Evolutionary conservation across 1,140 invertebrate species (phyloP).

Genomic region (Ceratina australensis): DNA sequence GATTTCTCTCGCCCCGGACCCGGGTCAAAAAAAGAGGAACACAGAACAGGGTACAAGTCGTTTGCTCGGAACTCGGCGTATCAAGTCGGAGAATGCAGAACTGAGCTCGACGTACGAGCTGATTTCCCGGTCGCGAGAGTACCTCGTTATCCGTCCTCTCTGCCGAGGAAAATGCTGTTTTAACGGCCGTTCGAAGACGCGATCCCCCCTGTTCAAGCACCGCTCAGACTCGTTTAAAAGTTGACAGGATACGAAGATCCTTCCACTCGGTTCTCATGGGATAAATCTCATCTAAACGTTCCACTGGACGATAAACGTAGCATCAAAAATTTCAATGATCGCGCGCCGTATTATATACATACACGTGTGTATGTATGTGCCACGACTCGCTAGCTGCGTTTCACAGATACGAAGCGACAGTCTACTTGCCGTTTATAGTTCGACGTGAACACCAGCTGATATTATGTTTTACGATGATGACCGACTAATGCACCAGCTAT

Average conservation of each 20-base stretch:
- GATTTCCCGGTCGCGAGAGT: neutral
- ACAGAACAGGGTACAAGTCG: neutral
- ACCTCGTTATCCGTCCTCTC: neutral
- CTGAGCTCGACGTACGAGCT: neutral
- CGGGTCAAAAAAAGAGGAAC: too few species aligned
- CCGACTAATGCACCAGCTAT: neutral
- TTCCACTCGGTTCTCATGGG: neutral
- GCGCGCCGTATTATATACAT: too few species aligned
- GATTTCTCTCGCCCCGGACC: too few species aligned
- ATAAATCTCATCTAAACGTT: neutral
- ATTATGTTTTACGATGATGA: conserved; percentile 11
- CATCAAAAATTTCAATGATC: conserved; percentile 13
- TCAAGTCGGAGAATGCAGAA: neutral
- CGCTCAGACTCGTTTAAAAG: neutral
- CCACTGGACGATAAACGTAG: neutral
- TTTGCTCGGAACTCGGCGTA: neutral
- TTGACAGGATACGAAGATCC: neutral
- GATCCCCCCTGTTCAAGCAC: neutral
- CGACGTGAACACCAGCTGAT: neutral
- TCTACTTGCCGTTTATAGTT: neutral
- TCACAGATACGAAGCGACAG: neutral
- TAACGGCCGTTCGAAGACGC: neutral
- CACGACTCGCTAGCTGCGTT: neutral
- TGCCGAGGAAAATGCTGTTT: neutral
- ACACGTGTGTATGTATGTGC: neutral